phyloP scores from a whole-genome alignment of 2,888 invertebrate species.

The Lymantria dispar region DNA sequence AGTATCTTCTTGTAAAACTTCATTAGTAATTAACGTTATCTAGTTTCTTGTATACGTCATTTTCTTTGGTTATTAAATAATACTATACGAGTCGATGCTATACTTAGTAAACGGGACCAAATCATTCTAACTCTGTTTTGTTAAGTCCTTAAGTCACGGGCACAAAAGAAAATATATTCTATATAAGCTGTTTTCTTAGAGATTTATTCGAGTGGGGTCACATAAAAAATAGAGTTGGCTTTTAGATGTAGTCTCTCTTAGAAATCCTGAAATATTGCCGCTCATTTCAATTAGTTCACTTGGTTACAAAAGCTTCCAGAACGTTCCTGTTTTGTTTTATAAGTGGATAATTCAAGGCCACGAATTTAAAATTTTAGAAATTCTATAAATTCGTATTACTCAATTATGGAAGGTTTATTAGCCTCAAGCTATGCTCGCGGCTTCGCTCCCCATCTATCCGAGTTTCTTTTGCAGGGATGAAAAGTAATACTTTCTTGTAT shows the following conservation, averaged over 20 bases:
- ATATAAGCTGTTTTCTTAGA: conserved; percentile 38
- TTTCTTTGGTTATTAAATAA: conserved; percentile 36
- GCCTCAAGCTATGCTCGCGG: too few species aligned
- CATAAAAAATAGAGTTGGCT: conserved; percentile 37
- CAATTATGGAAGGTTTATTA: too few species aligned
- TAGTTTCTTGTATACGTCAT: conserved; percentile 38
- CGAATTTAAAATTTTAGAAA: too few species aligned
- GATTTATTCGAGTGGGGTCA: conserved; percentile 40
- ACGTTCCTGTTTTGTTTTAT: neutral
- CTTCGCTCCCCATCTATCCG: too few species aligned
- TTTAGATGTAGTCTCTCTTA: conserved; percentile 29
- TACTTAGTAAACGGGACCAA: conserved; percentile 12
- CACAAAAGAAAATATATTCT: conserved; percentile 34
- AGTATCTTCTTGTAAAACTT: conserved; percentile 69
- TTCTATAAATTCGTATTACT: too few species aligned
- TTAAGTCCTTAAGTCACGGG: conserved; percentile 35
- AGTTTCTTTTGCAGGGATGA: too few species aligned
- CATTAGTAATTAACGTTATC: conserved; percentile 71
- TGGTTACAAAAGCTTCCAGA: conserved; percentile 18
- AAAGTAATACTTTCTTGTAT: too few species aligned
- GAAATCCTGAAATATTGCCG: conserved; percentile 36
- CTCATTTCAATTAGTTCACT: conserved; percentile 37
- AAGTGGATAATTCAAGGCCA: neutral
- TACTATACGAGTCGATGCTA: neutral
- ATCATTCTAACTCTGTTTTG: conserved; percentile 34